Evolutionary conservation across 2,888 invertebrate species (phyloP).

Genomic region (Oscheius sp.): DNA sequence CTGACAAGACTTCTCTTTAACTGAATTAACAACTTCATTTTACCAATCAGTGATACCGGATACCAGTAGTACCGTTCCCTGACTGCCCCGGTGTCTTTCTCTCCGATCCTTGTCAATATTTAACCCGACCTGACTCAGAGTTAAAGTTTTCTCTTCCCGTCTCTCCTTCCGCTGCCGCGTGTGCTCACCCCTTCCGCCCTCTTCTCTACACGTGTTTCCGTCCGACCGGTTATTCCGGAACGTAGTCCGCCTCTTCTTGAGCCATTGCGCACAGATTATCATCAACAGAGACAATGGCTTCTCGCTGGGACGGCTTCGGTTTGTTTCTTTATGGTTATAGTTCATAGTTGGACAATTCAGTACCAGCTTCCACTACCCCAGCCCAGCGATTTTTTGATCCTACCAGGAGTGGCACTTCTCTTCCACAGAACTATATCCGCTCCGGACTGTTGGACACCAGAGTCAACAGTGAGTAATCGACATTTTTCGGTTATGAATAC

Average conservation of each 20-base stretch:
- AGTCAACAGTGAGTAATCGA: conserved; percentile 53
- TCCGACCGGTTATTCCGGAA: conserved; percentile 27
- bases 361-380: conserved; percentile 19
- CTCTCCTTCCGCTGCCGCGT: not conserved
- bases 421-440: conserved; percentile 45
- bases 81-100: conserved; percentile 9
- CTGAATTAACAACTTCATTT: too few species aligned
- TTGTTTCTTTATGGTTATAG: conserved; percentile 1
- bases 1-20: too few species aligned
- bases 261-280: conserved; percentile 33
- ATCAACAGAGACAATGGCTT: conserved; percentile 31
- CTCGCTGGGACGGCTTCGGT: conserved; percentile 35
- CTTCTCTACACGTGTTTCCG: conserved; percentile 32
- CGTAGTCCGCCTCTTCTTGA: conserved; percentile 24
- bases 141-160: conserved; percentile 12
- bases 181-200: conserved; percentile 20
- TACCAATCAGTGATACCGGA: too few species aligned
- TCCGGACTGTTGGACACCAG: conserved; percentile 51
- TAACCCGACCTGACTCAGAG: conserved; percentile 16
- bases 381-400: conserved; percentile 16
- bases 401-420: not conserved
- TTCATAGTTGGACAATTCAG: not conserved
- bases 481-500: too few species aligned
- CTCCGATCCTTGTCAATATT: conserved; percentile 28
- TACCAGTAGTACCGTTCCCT: too few species aligned